phyloP scores from a whole-genome alignment of 2,113 vertebrate genomes.

The Pan troglodytes region DNA sequence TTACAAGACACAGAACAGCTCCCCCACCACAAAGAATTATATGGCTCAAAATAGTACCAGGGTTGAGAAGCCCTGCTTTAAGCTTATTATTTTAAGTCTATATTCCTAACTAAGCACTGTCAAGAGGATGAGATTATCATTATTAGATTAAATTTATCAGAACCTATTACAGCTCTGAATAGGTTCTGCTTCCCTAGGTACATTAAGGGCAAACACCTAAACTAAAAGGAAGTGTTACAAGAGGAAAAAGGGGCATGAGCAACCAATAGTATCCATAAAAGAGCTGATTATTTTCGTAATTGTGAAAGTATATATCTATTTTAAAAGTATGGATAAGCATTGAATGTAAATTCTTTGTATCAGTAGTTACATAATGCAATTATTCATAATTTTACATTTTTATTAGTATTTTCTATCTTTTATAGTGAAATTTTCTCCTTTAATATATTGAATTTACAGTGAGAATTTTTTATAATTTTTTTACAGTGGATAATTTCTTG shows the following conservation, averaged over 20 bases:
- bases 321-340: background rate
- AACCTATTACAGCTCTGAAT: background rate
- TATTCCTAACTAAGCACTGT: conserved; percentile 17
- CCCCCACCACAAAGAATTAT: background rate
- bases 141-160: conserved; percentile 36
- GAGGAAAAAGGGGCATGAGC: background rate
- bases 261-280: conserved; percentile 15
- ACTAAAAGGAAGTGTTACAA: background rate
- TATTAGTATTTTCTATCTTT: conserved; percentile 28
- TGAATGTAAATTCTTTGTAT: background rate
- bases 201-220: background rate
- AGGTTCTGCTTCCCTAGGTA: background rate
- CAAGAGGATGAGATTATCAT: background rate
- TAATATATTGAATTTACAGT: background rate
- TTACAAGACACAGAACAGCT: background rate
- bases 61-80: background rate
- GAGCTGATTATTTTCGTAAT: background rate
- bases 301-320: background rate
- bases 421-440: background rate
- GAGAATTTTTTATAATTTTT: conserved; percentile 1
- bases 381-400: conserved; percentile 27
- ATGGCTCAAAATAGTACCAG: background rate
- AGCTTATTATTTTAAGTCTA: background rate
- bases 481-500: background rate
- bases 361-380: background rate